These are phyloP conservation scores for Lepilemur ruficaudatus DNA, from an alignment of 2,797 vertebrate genomes.

Conservation along the genomic window DNA sequence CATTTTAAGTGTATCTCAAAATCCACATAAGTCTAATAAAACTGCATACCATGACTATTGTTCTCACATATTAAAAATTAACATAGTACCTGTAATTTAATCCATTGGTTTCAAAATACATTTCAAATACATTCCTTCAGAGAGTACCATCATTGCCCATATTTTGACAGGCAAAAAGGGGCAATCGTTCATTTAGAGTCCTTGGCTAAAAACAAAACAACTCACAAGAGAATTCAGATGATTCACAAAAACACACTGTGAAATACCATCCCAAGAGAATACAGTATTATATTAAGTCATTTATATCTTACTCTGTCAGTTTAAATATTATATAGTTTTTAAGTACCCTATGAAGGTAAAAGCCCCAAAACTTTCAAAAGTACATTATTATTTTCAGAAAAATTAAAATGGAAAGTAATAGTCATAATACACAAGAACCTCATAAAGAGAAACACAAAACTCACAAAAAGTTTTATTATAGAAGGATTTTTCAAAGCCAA, in stretches of 20 bases:
- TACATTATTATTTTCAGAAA: slow-evolving; percentile 8
- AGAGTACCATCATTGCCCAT: background rate
- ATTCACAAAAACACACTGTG: slow-evolving; percentile 9
- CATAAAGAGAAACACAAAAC: background rate
- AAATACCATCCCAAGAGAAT: background rate
- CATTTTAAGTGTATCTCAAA: background rate
- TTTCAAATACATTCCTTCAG: background rate
- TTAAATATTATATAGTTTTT: background rate
- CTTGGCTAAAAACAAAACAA: slow-evolving; percentile 22
- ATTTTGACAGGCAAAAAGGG: slow-evolving; percentile 41
- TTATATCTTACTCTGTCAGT: background rate
- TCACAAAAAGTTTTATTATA: background rate
- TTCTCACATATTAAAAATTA: background rate
- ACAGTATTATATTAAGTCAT: background rate
- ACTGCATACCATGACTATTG: background rate
- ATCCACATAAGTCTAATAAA: background rate
- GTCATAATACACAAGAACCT: background rate
- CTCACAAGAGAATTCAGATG: background rate
- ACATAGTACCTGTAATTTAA: background rate
- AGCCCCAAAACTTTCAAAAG: background rate
- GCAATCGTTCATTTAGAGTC: background rate
- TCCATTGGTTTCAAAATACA: background rate
- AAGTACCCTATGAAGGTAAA: background rate
- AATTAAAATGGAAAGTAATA: slow-evolving; percentile 20
- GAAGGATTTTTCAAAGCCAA: background rate